phyloP scores from a whole-genome alignment of 2,113 vertebrate genomes.

The Stictonetta naevosa region DNA sequence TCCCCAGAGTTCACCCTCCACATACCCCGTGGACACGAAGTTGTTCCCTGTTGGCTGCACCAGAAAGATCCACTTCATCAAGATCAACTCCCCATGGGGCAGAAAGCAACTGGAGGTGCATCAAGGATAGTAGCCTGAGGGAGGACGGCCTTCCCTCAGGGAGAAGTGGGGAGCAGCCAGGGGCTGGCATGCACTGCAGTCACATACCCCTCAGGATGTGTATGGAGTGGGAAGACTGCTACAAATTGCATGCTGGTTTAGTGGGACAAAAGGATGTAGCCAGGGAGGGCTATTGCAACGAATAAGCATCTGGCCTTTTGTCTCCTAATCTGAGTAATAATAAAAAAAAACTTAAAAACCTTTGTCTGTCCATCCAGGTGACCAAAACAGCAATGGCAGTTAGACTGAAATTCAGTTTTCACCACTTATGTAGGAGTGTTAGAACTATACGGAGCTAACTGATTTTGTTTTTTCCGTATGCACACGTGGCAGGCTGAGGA shows the following conservation, averaged over 20 bases:
- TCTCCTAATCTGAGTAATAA: background rate
- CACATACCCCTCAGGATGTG: background rate
- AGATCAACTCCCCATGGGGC: background rate
- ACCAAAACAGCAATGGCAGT: background rate
- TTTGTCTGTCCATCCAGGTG: background rate
- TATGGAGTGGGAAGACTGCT: background rate
- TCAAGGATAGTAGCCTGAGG: background rate
- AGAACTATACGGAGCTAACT: background rate
- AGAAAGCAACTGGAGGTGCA: background rate
- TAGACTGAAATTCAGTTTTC: background rate
- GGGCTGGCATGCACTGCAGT: too few species aligned
- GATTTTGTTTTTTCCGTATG: background rate
- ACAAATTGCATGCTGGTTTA: background rate
- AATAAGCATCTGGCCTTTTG: background rate
- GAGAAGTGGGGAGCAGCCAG: too few species aligned
- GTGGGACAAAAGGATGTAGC: background rate
- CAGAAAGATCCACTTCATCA: background rate
- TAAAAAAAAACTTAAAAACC: background rate
- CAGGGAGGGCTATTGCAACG: background rate
- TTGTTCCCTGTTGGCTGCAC: background rate
- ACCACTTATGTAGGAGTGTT: background rate
- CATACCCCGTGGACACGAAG: accelerated
- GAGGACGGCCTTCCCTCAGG: background rate
- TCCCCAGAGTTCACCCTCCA: background rate
- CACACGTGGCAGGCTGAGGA: background rate